A percentile compares a stretch with the other conserved stretches of the same genome.
These are phyloP conservation scores for Pelochelys cantorii DNA, from an alignment of 2,797 vertebrate genomes.

Conservation along the genomic window DNA sequence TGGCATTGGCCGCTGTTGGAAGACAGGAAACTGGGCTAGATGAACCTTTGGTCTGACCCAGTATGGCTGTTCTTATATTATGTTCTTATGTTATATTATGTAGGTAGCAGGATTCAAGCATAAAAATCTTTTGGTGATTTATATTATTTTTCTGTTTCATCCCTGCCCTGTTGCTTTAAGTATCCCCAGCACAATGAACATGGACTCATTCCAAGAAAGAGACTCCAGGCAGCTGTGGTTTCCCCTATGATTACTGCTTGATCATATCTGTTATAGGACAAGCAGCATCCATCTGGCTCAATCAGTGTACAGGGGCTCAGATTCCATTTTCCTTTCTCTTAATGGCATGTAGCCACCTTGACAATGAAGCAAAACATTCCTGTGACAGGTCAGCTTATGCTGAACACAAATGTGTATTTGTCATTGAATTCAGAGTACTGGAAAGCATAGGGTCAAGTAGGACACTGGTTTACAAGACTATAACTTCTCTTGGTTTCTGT, in stretches of 20 bases:
- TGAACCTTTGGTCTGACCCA: no score
- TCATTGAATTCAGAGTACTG: not conserved
- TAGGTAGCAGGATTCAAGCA: not conserved
- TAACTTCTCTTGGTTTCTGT: not conserved
- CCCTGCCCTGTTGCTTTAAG: not conserved
- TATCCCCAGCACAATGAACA: not conserved
- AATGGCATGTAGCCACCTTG: not conserved
- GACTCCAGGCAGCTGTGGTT: not conserved
- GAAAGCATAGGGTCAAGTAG: not conserved
- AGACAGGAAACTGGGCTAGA: no score
- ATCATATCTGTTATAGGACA: slow-evolving; percentile 8
- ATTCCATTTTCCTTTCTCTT: slow-evolving; percentile 22
- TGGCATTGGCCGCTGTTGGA: no score
- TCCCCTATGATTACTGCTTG: not conserved
- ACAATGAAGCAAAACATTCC: not conserved
- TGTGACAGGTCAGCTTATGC: not conserved
- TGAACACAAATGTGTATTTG: not conserved
- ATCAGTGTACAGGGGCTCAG: not conserved
- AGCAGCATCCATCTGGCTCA: slow-evolving; percentile 9
- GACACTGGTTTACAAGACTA: not conserved
- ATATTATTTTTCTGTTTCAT: not conserved
- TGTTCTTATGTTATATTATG: no score
- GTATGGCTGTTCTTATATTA: no score
- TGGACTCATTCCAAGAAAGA: not conserved
- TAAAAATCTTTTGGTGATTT: not conserved